phyloP scores from a whole-genome alignment of 2,113 vertebrate species.

The Equus quagga region DNA sequence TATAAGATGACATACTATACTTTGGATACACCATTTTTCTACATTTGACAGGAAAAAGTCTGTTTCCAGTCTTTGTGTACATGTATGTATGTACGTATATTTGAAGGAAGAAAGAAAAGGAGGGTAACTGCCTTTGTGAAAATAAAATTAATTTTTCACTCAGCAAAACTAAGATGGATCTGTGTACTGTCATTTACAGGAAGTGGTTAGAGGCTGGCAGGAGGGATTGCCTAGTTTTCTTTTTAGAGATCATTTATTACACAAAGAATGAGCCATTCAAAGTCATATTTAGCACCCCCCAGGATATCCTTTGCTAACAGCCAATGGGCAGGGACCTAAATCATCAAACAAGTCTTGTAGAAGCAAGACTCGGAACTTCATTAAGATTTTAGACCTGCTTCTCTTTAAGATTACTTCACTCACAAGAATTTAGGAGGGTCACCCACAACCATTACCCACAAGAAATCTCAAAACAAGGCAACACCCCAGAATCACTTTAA shows the following conservation, averaged over 20 bases:
- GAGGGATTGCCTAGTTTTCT: conserved; percentile 55
- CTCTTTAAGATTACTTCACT: conserved; percentile 50
- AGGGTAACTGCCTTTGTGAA: background rate
- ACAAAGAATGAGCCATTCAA: conserved; percentile 47
- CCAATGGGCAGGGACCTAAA: conserved; percentile 29
- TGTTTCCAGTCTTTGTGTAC: background rate
- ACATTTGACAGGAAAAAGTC: conserved; percentile 8
- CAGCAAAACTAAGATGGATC: conserved; percentile 61
- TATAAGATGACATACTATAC: background rate
- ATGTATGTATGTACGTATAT: background rate
- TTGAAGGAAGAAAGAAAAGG: background rate
- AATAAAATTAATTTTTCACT: conserved; percentile 42
- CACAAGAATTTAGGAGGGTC: conserved; percentile 1
- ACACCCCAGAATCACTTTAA: conserved; percentile 10
- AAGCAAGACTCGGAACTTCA: conserved; percentile 47
- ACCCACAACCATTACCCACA: conserved; percentile 25
- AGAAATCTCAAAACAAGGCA: conserved; percentile 61
- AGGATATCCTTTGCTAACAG: conserved; percentile 32
- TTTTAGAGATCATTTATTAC: conserved; percentile 60
- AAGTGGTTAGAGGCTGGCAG: conserved; percentile 76
- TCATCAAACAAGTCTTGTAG: conserved; percentile 35
- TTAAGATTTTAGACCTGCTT: background rate
- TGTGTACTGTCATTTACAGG: conserved; percentile 66
- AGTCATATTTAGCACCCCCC: conserved; percentile 49
- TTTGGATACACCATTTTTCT: background rate